A percentile compares a stretch with the other conserved stretches of the same genome.
phyloP scores from a whole-genome alignment of 2,888 invertebrate genomes.

The Drosophila pegasa region DNA sequence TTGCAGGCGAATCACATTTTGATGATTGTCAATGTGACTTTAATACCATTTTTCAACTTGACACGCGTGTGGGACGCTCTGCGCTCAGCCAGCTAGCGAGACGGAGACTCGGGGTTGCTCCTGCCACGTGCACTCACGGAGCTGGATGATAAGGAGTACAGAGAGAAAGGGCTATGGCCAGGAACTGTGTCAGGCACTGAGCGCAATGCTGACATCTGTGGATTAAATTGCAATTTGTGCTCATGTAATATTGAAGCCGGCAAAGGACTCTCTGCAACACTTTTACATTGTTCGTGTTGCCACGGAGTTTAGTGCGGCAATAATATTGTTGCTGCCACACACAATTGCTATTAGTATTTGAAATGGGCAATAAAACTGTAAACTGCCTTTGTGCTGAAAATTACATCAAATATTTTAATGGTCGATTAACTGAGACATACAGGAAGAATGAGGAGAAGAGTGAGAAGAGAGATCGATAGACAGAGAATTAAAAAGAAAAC shows the following conservation, averaged over 20 bases:
- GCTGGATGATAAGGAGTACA: constrained; percentile 37
- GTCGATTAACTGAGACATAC: constrained; percentile 75
- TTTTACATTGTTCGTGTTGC: constrained; percentile 42
- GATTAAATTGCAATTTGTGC: constrained; percentile 85
- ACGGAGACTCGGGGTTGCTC: constrained; percentile 14
- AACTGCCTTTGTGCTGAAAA: constrained; percentile 59
- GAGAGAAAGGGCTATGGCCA: constrained; percentile 40
- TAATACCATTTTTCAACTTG: constrained; percentile 82
- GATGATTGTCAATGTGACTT: constrained; percentile 84
- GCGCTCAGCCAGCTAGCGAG: background rate
- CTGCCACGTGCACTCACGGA: constrained; percentile 64
- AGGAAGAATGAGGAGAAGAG: too few relatives aligned
- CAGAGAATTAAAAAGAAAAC: too few relatives aligned
- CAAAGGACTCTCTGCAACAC: constrained; percentile 49
- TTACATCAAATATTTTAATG: constrained; percentile 80
- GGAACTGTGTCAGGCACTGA: constrained; percentile 58
- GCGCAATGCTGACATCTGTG: constrained; percentile 85
- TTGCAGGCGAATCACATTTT: constrained; percentile 82
- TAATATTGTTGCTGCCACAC: constrained; percentile 50
- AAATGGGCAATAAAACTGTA: constrained; percentile 80
- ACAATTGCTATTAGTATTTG: constrained; percentile 75
- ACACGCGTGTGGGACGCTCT: constrained; percentile 51
- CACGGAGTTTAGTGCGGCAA: constrained; percentile 13
- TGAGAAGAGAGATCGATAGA: background rate
- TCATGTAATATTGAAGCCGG: constrained; percentile 82